Evolutionary conservation across 2,797 vertebrate species (phyloP), one percentile per base, ranked within the genome.

Genomic region (Fundulus diaphanus): DNA sequence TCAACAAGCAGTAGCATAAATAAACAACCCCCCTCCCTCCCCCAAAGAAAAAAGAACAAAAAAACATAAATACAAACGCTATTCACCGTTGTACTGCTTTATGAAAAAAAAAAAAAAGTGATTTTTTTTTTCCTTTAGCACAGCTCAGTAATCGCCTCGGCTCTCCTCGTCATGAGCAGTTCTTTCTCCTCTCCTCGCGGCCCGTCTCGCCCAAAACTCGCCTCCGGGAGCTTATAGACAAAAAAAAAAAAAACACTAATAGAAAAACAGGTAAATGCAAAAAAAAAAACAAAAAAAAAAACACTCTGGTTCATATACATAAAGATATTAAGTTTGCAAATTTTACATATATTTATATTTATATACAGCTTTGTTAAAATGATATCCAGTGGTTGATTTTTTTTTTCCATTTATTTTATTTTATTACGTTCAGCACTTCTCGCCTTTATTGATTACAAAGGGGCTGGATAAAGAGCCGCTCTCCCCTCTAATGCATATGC

Each of bases 341-440:
- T 96, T 95, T 96, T 97, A 95, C 96, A 96, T 95, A 95, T 96
- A 95, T 95, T 95, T 95, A 95, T 96, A 96, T 94, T 92, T 96
- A 95, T 93, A 80, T 91, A 95, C 93, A 95, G 92, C 89, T 95
- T 93, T 92, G 93, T 95, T 97, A 96, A 97, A 97, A 97, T 95
- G 95, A 97, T 95, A 96, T 97, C 97, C 97, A 97, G 96, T 97
- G 97, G 96, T 97, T 96, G 94, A 88, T 92, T 92, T 92, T 88
- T 93, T 85, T 83, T 78, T 73, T 24, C 20, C 37, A 35, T 90
- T 93, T n/a, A n/a, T n/a, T 94, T 93, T 22, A 20, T 92, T 92
- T 94, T 92, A 94, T 92, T 95, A 93, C 94, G 40, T 65, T 65
- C 61, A n/a, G 95, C 91, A 94, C 92, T 90, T 89, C n/a, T 91